phyloP scores from a whole-genome alignment of 2,113 vertebrate genomes.

The Notechis scutatus region DNA sequence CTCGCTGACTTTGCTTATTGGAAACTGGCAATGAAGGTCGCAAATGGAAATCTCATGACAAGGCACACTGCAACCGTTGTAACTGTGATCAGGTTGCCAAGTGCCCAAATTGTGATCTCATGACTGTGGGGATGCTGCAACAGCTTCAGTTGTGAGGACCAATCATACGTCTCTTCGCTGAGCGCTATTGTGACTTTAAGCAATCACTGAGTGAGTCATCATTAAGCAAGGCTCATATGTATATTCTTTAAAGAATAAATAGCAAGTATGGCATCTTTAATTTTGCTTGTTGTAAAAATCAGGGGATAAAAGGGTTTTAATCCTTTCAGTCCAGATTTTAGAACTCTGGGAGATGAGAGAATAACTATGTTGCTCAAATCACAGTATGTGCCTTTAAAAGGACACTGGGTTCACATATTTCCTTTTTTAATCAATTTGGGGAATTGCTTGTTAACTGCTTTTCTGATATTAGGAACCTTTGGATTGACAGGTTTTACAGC shows the following conservation, averaged over 20 bases:
- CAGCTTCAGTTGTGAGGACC: not conserved
- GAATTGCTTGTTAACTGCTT: not conserved
- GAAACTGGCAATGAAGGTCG: not conserved
- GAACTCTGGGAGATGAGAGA: not conserved
- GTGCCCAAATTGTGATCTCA: not conserved
- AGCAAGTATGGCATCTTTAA: not conserved
- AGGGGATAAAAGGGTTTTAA: not conserved
- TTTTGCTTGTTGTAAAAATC: not conserved
- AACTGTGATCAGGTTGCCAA: not conserved
- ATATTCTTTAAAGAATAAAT: not conserved
- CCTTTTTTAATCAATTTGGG: not conserved
- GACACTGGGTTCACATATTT: not conserved
- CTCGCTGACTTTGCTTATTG: not conserved
- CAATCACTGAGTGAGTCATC: not conserved
- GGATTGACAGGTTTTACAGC: not conserved
- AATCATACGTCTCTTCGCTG: not conserved
- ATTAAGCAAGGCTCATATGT: not conserved
- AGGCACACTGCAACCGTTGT: not conserved
- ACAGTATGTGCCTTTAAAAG: not conserved
- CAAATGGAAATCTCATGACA: not conserved
- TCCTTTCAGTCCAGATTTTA: not conserved
- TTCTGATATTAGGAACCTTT: not conserved
- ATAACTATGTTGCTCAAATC: not conserved
- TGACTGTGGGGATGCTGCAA: not conserved
- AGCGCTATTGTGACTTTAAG: not conserved